Percentiles rank a stretch among this genome's conserved stretches.
Evolutionary conservation across 2,113 vertebrate species (phyloP).

Genomic region (Glaucidium brasilianum): DNA sequence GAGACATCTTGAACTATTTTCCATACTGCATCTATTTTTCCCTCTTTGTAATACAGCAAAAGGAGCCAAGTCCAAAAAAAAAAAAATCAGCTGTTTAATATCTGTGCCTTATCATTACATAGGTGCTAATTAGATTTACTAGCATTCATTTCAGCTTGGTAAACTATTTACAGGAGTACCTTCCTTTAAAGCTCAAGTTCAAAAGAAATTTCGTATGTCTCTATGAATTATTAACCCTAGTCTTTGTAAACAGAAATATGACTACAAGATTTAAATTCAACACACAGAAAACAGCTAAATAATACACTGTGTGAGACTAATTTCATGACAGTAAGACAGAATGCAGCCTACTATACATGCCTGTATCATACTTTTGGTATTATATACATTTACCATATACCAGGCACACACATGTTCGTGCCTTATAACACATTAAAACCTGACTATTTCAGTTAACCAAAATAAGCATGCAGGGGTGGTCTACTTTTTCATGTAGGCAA

Average conservation of each 20-base stretch:
- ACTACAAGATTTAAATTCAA: not conserved
- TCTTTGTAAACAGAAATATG: not conserved
- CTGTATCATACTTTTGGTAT: not conserved
- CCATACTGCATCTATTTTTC: not conserved
- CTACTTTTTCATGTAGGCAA: not conserved
- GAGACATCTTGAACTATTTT: constrained; percentile 36
- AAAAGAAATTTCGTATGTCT: constrained; percentile 8
- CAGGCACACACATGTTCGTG: not conserved
- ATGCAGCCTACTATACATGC: not conserved
- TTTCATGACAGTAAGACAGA: not conserved
- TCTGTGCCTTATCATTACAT: constrained; percentile 15
- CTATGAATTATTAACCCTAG: constrained; percentile 32
- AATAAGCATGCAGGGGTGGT: not conserved
- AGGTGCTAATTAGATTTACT: constrained; percentile 48
- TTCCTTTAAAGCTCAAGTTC: constrained; percentile 57
- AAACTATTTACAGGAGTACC: not conserved
- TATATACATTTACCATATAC: not conserved
- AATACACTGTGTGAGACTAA: not conserved
- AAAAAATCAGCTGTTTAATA: not conserved
- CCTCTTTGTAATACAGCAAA: constrained; percentile 9
- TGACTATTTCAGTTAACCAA: not conserved
- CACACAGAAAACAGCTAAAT: not conserved
- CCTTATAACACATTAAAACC: not conserved
- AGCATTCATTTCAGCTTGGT: constrained; percentile 29
- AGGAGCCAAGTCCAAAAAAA: not conserved